phyloP scores from a whole-genome alignment of 2,888 invertebrate species.

The Volucella zonaria region DNA sequence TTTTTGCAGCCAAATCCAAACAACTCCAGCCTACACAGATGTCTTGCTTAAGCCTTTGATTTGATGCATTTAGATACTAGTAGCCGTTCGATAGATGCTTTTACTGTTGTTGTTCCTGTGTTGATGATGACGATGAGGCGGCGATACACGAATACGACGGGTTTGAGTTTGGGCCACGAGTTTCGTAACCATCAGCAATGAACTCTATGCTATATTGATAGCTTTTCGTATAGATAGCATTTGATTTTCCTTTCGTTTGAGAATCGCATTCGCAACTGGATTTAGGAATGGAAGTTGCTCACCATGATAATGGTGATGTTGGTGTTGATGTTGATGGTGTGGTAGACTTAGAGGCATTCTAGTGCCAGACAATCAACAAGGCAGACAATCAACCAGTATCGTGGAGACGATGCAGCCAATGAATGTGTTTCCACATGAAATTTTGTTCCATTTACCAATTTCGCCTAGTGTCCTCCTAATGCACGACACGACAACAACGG shows the following conservation, averaged over 20 bases:
- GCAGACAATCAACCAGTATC: constrained; percentile 44
- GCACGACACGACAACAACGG: constrained; percentile 7
- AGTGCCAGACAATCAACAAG: not conserved
- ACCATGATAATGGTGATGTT: not conserved
- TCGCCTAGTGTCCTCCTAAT: constrained; percentile 48
- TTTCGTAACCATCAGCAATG: too few relatives aligned
- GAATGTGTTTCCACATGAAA: constrained; percentile 57
- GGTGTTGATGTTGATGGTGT: constrained; percentile 2
- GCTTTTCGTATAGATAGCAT: constrained; percentile 6
- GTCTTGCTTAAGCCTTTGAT: constrained; percentile 58
- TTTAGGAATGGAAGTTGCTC: constrained; percentile 27
- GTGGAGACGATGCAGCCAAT: constrained; percentile 36
- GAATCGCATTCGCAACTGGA: constrained; percentile 55
- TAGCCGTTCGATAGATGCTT: constrained; percentile 50
- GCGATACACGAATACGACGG: not conserved
- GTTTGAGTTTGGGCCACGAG: too few relatives aligned
- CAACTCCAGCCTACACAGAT: constrained; percentile 52
- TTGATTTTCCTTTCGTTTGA: constrained; percentile 69
- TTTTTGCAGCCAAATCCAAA: constrained; percentile 7
- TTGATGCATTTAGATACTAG: constrained; percentile 50
- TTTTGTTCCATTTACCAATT: constrained; percentile 71
- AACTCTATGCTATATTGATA: too few relatives aligned
- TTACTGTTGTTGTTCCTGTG: constrained; percentile 31
- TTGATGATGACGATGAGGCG: constrained; percentile 13
- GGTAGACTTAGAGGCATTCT: constrained; percentile 16